Percentiles rank a stretch among this genome's conserved stretches.
These are phyloP conservation scores for Bombyx mandarina DNA, from an alignment of 1,140 invertebrate species.

Conservation along the genomic window DNA sequence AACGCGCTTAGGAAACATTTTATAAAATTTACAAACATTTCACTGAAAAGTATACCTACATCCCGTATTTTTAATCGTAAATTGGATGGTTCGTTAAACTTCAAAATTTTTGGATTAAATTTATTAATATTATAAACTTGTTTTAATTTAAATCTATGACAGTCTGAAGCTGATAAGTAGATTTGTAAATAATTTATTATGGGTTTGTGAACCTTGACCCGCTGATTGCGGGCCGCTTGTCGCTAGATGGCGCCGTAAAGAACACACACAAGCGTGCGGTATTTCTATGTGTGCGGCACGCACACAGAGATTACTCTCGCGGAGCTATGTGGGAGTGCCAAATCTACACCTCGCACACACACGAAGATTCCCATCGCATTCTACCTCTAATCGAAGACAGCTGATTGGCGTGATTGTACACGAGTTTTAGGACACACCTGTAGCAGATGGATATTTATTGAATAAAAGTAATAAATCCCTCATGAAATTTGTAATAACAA, in stretches of 20 bases:
- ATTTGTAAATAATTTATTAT: constrained; percentile 53
- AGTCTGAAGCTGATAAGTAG: constrained; percentile 28
- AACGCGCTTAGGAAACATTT: constrained; percentile 37
- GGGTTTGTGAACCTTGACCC: constrained; percentile 62
- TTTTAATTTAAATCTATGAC: constrained; percentile 4
- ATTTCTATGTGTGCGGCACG: constrained; percentile 34
- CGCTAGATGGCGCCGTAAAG: constrained; percentile 48
- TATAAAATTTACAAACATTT: constrained; percentile 57
- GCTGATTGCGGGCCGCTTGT: constrained; percentile 22
- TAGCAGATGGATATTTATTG: background rate
- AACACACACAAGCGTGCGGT: constrained; percentile 28
- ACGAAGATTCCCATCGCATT: constrained; percentile 17
- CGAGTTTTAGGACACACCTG: constrained; percentile 1
- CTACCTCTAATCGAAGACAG: constrained; percentile 19
- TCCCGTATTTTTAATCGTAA: constrained; percentile 3
- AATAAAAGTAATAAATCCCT: no score
- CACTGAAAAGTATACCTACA: constrained; percentile 6
- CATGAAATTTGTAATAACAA: no score
- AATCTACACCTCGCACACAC: constrained; percentile 17
- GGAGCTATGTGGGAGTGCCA: constrained; percentile 30
- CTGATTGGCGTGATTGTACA: constrained; percentile 25
- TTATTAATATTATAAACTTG: constrained; percentile 1
- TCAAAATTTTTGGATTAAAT: background rate
- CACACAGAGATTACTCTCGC: constrained; percentile 25
- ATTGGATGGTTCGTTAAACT: constrained; percentile 1